phyloP scores from a whole-genome alignment of 2,888 invertebrate genomes.

The Nomada goodeniana region DNA sequence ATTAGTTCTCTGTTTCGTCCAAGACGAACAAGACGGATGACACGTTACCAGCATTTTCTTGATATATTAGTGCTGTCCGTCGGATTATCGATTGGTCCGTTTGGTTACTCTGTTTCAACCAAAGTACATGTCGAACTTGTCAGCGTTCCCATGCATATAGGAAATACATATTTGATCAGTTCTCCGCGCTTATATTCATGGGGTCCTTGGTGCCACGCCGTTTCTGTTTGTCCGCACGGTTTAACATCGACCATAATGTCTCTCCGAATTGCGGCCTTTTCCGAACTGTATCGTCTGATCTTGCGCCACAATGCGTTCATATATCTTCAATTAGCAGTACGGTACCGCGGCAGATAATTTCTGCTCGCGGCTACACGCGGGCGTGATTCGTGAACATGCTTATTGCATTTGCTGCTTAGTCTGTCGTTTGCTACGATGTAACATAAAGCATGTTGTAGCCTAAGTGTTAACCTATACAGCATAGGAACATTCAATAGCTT shows the following conservation, averaged over 20 bases:
- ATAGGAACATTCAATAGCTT: neutral
- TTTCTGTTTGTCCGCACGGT: neutral
- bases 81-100: conserved; percentile 3
- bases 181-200: neutral
- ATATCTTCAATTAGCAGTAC: neutral
- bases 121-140: neutral
- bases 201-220: neutral
- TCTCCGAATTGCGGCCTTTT: conserved; percentile 2
- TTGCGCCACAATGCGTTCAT: neutral
- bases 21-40: neutral
- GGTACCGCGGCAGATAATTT: neutral
- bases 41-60: neutral
- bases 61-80: neutral
- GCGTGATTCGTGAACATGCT: neutral
- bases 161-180: conserved; percentile 3
- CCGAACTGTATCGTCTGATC: neutral
- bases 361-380: neutral
- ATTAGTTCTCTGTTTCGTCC: neutral
- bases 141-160: neutral
- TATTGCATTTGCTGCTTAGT: neutral
- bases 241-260: conserved; percentile 13
- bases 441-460: too few species aligned
- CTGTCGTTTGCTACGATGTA: too few species aligned
- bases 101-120: neutral
- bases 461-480: neutral